Evolutionary conservation across 2,113 vertebrate species (phyloP), one percentile per base, ranked within the genome.

Genomic region (Montifringilla adamsi): DNA sequence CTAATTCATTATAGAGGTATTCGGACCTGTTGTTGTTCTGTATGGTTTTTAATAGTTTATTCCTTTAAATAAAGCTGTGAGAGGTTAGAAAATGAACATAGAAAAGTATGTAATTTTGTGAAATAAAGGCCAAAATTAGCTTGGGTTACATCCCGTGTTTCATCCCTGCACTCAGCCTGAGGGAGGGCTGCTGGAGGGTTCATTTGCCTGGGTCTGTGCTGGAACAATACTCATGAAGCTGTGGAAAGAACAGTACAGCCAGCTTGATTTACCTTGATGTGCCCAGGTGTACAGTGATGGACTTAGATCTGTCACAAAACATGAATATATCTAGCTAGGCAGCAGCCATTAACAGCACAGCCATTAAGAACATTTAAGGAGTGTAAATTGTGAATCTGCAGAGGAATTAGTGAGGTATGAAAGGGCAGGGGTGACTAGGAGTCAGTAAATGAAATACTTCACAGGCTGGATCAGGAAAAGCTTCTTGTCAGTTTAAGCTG

Each of bases 201-300:
- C 1, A 0, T 68, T 64, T 85, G 44, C 30, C 49, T 68, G 11
- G 1, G 3, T 58, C 52, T 0, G 0, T 87, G 31, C 55, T 53
- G 72, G 44, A 73, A 9, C 47, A 73, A 59, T 6, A 18, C 19
- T 68, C 33, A 7, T 5, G 41, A 44, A 69, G 5, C 22, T 41
- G 53, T 44, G 44, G 35, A 62, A 72, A 82, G 58, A 76, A 15
- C 37, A 58, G 52, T 47, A 27, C 27, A 39, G 4, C 55, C 47
- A 72, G 37, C 22, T 76, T 19, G 62, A 79, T 49, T 13, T 52
- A 47, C 16, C 47, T n/a, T 64, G 8, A 11, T 73, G 22, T 76
- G 44, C 49, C 47, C 50, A 55, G 63, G 28, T 59, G 28, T 63
- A 41, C 37, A 26, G 13, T 14, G 26, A 41, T 89, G 62, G 26